Conservation (phyloP, 2,113 vertebrate genomes). For the Gracilinanus agilis region DNA sequence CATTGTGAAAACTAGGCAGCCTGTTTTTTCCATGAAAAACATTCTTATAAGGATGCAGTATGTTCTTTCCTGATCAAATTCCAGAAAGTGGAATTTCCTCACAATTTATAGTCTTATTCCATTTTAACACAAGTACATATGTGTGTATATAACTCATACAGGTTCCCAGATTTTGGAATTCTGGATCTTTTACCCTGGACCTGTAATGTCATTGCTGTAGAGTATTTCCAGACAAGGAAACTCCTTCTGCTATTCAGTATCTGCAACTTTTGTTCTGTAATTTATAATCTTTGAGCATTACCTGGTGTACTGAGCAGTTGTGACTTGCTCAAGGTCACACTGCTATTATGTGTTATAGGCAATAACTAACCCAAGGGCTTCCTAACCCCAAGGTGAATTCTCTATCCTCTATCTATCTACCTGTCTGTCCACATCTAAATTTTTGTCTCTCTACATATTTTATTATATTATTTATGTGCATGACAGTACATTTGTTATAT, state of each 20-base stretch:
- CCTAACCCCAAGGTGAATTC: not conserved
- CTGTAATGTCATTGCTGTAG: not conserved
- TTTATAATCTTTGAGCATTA: not conserved
- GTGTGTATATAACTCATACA: not conserved
- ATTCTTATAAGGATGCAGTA: not conserved
- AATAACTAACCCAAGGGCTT: not conserved
- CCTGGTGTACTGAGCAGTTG: not conserved
- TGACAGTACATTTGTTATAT: not conserved
- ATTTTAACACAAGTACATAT: not conserved
- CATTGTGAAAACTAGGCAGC: not conserved
- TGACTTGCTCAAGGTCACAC: not conserved
- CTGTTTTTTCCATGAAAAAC: not conserved
- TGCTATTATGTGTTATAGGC: not conserved
- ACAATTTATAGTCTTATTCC: not conserved
- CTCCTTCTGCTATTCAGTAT: not conserved
- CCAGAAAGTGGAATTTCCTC: not conserved
- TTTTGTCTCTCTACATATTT: slow-evolving; percentile 34
- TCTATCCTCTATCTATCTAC: not conserved
- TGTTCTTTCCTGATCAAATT: not conserved
- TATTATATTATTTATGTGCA: not conserved
- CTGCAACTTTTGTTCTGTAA: not conserved
- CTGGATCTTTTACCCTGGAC: not conserved
- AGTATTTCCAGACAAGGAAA: not conserved
- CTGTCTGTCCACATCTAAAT: no score
- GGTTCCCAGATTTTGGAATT: not conserved